phyloP scores from a whole-genome alignment of 2,797 vertebrate genomes.

The Semotilus atromaculatus region DNA sequence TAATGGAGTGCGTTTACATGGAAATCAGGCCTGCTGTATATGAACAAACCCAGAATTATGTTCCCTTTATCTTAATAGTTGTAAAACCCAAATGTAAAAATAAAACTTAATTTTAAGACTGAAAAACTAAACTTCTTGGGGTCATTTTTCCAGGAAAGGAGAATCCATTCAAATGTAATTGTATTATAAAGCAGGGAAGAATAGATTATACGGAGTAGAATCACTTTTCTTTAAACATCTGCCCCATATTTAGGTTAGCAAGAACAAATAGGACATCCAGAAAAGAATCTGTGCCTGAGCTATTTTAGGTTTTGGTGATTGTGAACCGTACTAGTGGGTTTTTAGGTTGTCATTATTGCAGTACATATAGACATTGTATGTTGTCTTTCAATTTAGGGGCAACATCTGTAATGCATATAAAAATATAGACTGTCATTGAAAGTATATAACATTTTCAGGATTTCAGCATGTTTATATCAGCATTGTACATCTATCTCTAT shows the following conservation, averaged over 20 bases:
- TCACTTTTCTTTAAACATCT: background rate
- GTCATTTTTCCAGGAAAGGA: background rate
- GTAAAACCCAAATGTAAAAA: conserved; percentile 46
- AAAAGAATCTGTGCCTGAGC: conserved; percentile 10
- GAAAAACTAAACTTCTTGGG: background rate
- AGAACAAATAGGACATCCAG: conserved; percentile 23
- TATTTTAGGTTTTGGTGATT: conserved; percentile 15
- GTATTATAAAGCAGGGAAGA: background rate
- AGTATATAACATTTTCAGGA: background rate
- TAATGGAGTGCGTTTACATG: conserved; percentile 45
- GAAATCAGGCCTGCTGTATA: conserved; percentile 42
- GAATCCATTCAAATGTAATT: background rate
- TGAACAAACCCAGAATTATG: conserved; percentile 37
- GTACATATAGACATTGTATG: background rate
- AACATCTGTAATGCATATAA: background rate
- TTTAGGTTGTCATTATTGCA: background rate
- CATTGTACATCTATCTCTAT: too few species aligned
- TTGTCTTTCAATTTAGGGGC: background rate
- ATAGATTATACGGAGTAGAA: background rate
- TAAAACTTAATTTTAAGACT: conserved; percentile 42
- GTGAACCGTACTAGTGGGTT: background rate
- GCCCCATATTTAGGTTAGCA: background rate
- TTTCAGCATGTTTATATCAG: too few species aligned
- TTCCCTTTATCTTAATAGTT: conserved; percentile 42
- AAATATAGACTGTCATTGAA: background rate